Conservation (phyloP, 2,113 vertebrate species). For the Emydura subglobosa region DNA sequence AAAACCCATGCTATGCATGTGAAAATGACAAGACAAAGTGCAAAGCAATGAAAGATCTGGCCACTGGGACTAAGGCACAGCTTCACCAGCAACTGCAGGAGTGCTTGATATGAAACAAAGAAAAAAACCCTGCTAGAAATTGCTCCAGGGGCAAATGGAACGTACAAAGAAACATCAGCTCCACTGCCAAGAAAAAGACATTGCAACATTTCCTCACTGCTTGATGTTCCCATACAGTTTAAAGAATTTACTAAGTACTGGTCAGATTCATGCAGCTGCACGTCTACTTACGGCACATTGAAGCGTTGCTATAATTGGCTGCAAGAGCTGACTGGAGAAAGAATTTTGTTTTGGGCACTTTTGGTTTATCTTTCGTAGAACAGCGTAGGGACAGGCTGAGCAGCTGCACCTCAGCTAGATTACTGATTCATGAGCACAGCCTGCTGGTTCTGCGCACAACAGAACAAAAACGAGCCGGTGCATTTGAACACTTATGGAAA, state of each 20-base stretch:
- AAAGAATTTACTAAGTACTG: background rate
- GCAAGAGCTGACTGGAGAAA: background rate
- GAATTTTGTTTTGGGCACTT: background rate
- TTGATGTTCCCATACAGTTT: background rate
- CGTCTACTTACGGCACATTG: background rate
- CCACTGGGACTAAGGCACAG: background rate
- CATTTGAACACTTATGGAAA: background rate
- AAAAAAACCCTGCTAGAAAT: background rate
- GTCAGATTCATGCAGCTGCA: background rate
- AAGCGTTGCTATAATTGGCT: background rate
- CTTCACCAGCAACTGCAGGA: background rate
- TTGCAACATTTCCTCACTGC: background rate
- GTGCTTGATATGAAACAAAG: background rate
- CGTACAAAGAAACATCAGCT: background rate
- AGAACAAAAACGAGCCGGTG: background rate
- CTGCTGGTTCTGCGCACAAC: conserved; percentile 30
- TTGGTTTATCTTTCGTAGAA: background rate
- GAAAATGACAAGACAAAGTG: background rate
- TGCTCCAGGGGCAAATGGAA: background rate
- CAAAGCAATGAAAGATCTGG: background rate
- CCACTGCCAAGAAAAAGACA: background rate
- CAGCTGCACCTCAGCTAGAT: background rate
- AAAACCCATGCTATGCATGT: background rate
- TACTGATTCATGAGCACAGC: conserved; percentile 62
- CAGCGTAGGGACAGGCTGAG: background rate